Evolutionary conservation across 2,888 invertebrate genomes (phyloP).

Genomic region (Heliothis peltigera): DNA sequence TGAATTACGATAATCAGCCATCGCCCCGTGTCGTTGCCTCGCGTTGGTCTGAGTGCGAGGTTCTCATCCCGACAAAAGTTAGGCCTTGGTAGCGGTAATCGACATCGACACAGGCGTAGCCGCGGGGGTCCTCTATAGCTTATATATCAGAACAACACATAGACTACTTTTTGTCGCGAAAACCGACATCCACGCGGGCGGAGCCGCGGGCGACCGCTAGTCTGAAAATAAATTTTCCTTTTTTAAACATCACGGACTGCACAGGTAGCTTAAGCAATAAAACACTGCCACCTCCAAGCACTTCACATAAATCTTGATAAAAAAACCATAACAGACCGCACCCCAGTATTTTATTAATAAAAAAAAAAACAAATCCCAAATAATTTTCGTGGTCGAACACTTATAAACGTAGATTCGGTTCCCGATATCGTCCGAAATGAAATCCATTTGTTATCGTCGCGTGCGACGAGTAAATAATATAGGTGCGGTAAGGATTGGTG

Average conservation of each 20-base stretch:
- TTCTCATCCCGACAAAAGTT: too few relatives aligned
- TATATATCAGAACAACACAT: too few relatives aligned
- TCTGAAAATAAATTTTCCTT: too few relatives aligned
- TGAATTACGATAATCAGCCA: too few relatives aligned
- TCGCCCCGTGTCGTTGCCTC: too few relatives aligned
- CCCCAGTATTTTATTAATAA: slow-evolving; percentile 31
- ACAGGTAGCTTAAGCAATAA: slow-evolving; percentile 1
- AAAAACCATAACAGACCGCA: slow-evolving; percentile 40
- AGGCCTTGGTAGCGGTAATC: too few relatives aligned
- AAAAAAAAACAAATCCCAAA: slow-evolving; percentile 42
- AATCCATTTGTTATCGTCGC: slow-evolving; percentile 66
- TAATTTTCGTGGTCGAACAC: slow-evolving; percentile 51
- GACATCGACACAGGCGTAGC: too few relatives aligned
- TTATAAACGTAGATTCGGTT: slow-evolving; percentile 53
- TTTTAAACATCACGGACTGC: slow-evolving; percentile 20
- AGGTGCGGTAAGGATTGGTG: slow-evolving; percentile 24
- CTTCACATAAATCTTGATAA: slow-evolving; percentile 43
- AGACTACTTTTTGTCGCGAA: too few relatives aligned
- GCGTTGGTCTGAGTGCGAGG: too few relatives aligned
- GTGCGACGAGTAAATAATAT: slow-evolving; percentile 62
- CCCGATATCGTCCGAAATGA: slow-evolving; percentile 59
- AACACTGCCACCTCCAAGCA: background rate
- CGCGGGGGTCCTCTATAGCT: too few relatives aligned
- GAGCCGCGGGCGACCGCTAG: too few relatives aligned
- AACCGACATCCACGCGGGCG: too few relatives aligned